These are phyloP conservation scores for Numida meleagris DNA, from an alignment of 2,113 vertebrate species.

Conservation along the genomic window DNA sequence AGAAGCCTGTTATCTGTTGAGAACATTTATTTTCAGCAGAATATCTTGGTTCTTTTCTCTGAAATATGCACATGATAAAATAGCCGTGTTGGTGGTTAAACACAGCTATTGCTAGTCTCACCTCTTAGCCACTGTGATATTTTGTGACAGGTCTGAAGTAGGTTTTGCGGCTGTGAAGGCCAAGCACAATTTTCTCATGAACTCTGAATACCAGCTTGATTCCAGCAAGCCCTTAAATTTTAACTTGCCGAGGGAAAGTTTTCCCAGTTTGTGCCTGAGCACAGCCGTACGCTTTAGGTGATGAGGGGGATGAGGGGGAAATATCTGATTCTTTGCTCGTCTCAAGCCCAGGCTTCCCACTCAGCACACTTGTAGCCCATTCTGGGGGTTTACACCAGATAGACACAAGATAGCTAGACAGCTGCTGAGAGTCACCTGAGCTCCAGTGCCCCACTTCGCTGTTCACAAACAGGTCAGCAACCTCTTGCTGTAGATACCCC, in stretches of 20 bases:
- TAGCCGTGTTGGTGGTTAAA: not conserved
- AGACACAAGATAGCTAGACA: not conserved
- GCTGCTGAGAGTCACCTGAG: not conserved
- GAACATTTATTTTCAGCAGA: not conserved
- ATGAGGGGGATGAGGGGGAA: not conserved
- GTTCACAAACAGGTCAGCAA: not conserved
- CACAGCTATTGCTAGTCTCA: not conserved
- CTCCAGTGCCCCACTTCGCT: not conserved
- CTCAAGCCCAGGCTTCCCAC: not conserved
- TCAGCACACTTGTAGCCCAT: not conserved
- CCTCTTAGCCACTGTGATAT: not conserved
- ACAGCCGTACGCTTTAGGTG: not conserved
- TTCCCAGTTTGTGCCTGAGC: not conserved
- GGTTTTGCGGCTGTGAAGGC: not conserved
- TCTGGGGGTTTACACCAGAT: not conserved
- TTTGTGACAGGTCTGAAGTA: not conserved
- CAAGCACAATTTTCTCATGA: not conserved
- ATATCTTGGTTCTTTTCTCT: not conserved
- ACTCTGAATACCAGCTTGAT: not conserved
- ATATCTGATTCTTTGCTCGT: not conserved
- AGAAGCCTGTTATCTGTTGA: not conserved
- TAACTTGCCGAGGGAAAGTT: not conserved
- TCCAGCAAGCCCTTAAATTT: not conserved
- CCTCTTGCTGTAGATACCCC: not conserved
- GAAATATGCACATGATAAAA: not conserved